Percentiles rank a stretch among this genome's conserved stretches.
Conservation (phyloP, 2,797 vertebrate species). For the Clarias laeviceps region DNA sequence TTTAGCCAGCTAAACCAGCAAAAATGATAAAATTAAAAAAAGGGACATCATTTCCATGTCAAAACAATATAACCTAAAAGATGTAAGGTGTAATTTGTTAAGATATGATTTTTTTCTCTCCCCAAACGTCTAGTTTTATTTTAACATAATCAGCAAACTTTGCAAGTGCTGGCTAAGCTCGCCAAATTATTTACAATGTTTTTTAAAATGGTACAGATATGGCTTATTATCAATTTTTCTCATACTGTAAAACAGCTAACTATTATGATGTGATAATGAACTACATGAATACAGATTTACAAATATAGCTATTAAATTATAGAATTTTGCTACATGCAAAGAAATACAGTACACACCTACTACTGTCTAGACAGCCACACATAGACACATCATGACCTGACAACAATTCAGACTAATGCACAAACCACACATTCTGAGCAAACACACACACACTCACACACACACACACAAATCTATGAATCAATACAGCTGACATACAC, state of each 20-base stretch:
- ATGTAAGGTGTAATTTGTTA: neutral
- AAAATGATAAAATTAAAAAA: neutral
- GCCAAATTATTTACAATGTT: neutral
- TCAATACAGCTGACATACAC: slow-evolving; percentile 35
- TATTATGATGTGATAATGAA: neutral
- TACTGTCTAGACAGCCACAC: slow-evolving; percentile 29
- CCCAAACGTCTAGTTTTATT: neutral
- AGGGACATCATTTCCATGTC: neutral
- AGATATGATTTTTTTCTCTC: neutral
- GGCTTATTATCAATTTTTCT: neutral
- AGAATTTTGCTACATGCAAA: neutral
- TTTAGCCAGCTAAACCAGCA: neutral
- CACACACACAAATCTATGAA: slow-evolving; percentile 36
- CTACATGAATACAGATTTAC: neutral
- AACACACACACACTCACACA: slow-evolving; percentile 11
- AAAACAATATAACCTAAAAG: neutral
- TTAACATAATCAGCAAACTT: neutral
- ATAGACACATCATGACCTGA: slow-evolving; percentile 24
- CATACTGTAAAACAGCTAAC: neutral
- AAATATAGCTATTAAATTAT: neutral
- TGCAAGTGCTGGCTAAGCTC: neutral
- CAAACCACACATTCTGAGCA: slow-evolving; percentile 11
- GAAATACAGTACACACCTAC: slow-evolving; percentile 1
- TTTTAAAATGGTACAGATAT: neutral
- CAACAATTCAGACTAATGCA: slow-evolving; percentile 21